Base-by-base conservation (phyloP, 2,888 invertebrate species). In the Apamea anceps region DNA sequence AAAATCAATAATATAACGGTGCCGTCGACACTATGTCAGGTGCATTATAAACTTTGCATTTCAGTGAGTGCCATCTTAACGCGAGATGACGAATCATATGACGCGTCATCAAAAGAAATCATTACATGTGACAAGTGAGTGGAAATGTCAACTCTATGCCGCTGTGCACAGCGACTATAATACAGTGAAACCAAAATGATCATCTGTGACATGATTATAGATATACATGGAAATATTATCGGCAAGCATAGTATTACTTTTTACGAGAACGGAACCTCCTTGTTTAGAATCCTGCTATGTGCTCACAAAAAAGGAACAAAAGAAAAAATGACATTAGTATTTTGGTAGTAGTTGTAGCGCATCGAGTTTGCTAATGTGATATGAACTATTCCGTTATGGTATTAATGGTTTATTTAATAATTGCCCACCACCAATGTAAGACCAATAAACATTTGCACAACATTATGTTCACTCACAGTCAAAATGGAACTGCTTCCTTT, bases 121-220 rank as follows among this genome's bases (percentile, higher is more conserved):
- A 97, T 97, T 97, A 98, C 97, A 97, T 97, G 97, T 98, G 97
- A 97, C 97, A 97, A 89, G 97, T 98, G 97, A 97, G 97, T 97
- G 97, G 97, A 94, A 92, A 92, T 92, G 93, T 93, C 89, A 91
- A 93, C 90, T 92, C 91, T 93, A 93, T 90, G 92, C 90, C 94
- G 94, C 93, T 90, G 87, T 83, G 85, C 84, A 91, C 87, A 91
- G 93, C 94, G 94, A 91, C 91, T 84, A 91, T 90, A 91, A 91
- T 93, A 94, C 91, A 93, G 93, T 94, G 93, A 92, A 93, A 93
- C 88, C 92, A 93, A 94, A 89, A 91, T 92, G 90, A 92, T 92
- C 90, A 92, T 92, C 91, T 90, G 93, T 94, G 94, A 94, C 90
- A 94, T 95, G 93, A 94, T 93, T 89, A 92, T 88, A 91, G 89